Evolutionary conservation across 2,797 vertebrate genomes (phyloP).

Genomic region (Danio tinwini): DNA sequence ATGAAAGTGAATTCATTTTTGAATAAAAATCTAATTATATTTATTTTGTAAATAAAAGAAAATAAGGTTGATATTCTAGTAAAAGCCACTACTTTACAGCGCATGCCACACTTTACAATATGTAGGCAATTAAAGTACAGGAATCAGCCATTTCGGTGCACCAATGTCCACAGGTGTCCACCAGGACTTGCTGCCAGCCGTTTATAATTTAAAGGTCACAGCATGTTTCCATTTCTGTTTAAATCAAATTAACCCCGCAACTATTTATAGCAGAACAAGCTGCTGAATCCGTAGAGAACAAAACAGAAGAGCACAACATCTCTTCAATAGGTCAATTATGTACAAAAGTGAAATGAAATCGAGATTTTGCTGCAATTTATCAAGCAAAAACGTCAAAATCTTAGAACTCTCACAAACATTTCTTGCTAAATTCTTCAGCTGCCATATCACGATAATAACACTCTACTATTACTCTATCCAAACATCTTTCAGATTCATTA

Average conservation of each 20-base stretch:
- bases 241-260: conserved; percentile 73
- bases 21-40: too few relatives aligned
- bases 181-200: conserved; percentile 65
- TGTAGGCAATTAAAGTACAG: conserved; percentile 8
- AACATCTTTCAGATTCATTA: background rate
- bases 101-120: conserved; percentile 19
- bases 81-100: background rate
- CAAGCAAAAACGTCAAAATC: too few relatives aligned
- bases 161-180: conserved; percentile 64
- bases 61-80: background rate
- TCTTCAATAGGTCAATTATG: background rate
- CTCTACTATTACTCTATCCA: background rate
- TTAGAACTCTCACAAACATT: background rate
- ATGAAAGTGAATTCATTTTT: too few relatives aligned
- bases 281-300: conserved; percentile 42
- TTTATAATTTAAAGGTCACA: conserved; percentile 69
- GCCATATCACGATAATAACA: background rate
- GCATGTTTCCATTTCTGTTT: conserved; percentile 74
- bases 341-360: background rate
- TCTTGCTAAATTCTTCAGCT: background rate
- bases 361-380: background rate
- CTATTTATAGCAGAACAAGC: conserved; percentile 67
- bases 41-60: background rate
- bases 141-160: conserved; percentile 26
- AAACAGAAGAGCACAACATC: background rate